Evolutionary conservation across 2,888 invertebrate genomes (phyloP).

Genomic region (Dichetophora obliterata): DNA sequence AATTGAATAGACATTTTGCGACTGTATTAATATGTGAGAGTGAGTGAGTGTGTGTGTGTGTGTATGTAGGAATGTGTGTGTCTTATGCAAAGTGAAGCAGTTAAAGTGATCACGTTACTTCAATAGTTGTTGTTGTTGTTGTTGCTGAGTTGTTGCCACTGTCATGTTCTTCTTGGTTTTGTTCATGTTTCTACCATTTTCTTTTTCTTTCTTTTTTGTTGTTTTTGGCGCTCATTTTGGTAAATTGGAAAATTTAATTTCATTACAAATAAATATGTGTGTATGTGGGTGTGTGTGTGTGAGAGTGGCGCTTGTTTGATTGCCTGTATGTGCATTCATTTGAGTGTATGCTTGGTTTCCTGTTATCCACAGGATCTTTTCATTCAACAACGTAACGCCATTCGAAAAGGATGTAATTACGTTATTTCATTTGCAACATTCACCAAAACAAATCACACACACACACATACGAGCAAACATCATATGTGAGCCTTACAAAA

Average conservation of each 20-base stretch:
- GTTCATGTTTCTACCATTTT: not conserved
- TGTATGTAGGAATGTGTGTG: not conserved
- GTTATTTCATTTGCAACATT: not conserved
- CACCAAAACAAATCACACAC: not conserved
- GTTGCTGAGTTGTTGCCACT: slow-evolving; percentile 18
- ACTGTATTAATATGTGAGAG: not conserved
- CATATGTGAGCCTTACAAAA: too few species aligned
- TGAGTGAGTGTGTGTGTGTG: not conserved
- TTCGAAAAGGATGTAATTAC: not conserved
- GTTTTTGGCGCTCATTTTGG: slow-evolving; percentile 22
- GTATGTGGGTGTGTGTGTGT: not conserved
- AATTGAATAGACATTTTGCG: slow-evolving; percentile 30
- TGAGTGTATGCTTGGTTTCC: slow-evolving; percentile 18
- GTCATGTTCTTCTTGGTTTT: not conserved
- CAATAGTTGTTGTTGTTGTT: not conserved
- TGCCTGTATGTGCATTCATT: slow-evolving; percentile 9
- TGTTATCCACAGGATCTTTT: slow-evolving; percentile 9
- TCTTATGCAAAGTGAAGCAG: not conserved
- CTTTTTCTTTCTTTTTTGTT: not conserved
- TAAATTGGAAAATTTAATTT: slow-evolving; percentile 30
- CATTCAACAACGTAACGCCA: too few species aligned
- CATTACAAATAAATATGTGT: not conserved
- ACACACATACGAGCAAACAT: too few species aligned
- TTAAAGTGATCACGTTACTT: slow-evolving; percentile 4
- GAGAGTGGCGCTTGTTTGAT: not conserved